Conservation (phyloP, 2,888 invertebrate species). For the Coleophora flavipennella region DNA sequence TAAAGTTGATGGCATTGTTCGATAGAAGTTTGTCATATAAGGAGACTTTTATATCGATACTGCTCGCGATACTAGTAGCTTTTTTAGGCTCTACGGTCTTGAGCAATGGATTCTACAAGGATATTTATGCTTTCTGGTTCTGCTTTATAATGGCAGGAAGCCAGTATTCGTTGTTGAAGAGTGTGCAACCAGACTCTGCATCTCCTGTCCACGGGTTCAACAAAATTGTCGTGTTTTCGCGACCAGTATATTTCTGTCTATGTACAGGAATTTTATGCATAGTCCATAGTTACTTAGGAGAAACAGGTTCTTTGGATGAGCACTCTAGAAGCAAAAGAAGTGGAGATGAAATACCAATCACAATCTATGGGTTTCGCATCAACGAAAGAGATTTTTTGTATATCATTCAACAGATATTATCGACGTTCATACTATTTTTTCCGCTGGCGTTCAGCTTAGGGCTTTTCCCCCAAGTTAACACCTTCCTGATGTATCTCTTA, state of each 20-base stretch:
- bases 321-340: slow-evolving; percentile 41
- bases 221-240: slow-evolving; percentile 92
- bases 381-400: slow-evolving; percentile 74
- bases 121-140: slow-evolving; percentile 93
- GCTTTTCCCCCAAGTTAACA: slow-evolving; percentile 96
- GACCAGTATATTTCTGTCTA: slow-evolving; percentile 94
- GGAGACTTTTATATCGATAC: slow-evolving; percentile 86
- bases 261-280: slow-evolving; percentile 75
- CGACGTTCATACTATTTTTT: slow-evolving; percentile 88
- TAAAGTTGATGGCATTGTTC: slow-evolving; percentile 91
- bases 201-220: slow-evolving; percentile 99
- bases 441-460: slow-evolving; percentile 96
- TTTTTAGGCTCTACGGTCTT: slow-evolving; percentile 88
- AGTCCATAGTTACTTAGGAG: slow-evolving; percentile 52
- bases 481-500: slow-evolving; percentile 95
- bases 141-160: slow-evolving; percentile 98
- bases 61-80: slow-evolving; percentile 88
- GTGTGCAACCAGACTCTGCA: slow-evolving; percentile 98
- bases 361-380: slow-evolving; percentile 40
- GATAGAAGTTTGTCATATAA: slow-evolving; percentile 90
- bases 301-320: slow-evolving; percentile 29
- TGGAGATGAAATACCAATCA: slow-evolving; percentile 15
- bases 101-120: slow-evolving; percentile 89
- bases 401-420: slow-evolving; percentile 80
- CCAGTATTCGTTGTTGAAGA: slow-evolving; percentile 96